A percentile compares a stretch with the other conserved stretches of the same genome.
These are phyloP conservation scores for Baryphthengus martii DNA, from an alignment of 2,113 vertebrate species.

Conservation along the genomic window DNA sequence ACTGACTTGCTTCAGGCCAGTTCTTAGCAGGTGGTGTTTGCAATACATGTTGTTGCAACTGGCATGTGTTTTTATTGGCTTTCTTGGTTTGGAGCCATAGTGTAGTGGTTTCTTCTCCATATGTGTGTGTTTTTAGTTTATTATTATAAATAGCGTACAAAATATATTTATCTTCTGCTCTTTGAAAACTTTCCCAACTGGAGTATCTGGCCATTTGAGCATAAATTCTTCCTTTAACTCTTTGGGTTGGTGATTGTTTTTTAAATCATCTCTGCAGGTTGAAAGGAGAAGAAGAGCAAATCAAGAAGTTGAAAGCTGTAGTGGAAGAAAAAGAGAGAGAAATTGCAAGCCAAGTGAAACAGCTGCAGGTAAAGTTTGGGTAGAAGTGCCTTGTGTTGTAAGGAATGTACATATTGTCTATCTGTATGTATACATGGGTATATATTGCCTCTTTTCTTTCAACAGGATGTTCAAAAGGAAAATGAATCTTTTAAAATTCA, in stretches of 20 bases:
- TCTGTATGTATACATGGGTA: rapidly evolving
- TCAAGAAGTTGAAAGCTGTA: conserved; percentile 77
- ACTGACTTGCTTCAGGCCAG: background rate
- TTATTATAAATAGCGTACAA: background rate
- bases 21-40: background rate
- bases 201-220: background rate
- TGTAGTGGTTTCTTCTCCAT: background rate
- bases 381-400: background rate
- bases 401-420: background rate
- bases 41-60: background rate
- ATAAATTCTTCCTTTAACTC: background rate
- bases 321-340: conserved; percentile 77
- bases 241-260: background rate
- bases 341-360: conserved; percentile 74
- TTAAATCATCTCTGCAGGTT: conserved; percentile 70
- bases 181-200: background rate
- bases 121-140: background rate
- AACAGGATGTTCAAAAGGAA: conserved; percentile 73
- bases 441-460: background rate
- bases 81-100: background rate
- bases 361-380: conserved; percentile 77
- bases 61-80: background rate
- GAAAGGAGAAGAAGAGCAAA: conserved; percentile 79
- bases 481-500: conserved; percentile 72
- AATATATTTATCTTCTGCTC: background rate